Conservation (phyloP, 2,113 vertebrate species). For the Poeciliopsis retropinna region DNA sequence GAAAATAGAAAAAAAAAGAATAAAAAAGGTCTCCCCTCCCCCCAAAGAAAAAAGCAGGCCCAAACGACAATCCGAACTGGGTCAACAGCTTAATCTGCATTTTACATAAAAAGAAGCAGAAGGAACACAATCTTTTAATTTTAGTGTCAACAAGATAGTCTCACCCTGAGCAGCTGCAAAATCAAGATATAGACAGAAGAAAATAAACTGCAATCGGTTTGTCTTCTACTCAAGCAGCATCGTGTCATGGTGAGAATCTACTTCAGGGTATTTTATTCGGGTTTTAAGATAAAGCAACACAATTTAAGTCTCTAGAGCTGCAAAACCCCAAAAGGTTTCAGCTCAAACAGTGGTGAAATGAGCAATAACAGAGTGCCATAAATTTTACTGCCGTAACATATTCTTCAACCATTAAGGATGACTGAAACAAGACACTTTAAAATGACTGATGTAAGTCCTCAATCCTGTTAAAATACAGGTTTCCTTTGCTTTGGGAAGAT, state of each 20-base stretch:
- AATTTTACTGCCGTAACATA: slow-evolving; percentile 37
- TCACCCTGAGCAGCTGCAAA: too few relatives aligned
- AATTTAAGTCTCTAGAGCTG: not conserved
- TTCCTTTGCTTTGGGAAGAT: not conserved
- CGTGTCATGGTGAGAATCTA: not conserved
- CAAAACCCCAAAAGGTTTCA: not conserved
- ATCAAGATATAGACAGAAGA: not conserved
- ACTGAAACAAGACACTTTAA: slow-evolving; percentile 24
- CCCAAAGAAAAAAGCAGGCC: not conserved
- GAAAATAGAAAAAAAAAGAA: slow-evolving; percentile 1
- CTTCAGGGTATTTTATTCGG: not conserved
- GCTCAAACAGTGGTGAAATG: not conserved
- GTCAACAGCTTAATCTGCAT: not conserved
- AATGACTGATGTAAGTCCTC: slow-evolving; percentile 44
- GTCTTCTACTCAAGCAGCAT: not conserved
- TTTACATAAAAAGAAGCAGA: slow-evolving; percentile 3
- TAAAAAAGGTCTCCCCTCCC: not conserved
- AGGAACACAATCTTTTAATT: not conserved
- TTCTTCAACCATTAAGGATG: slow-evolving; percentile 36
- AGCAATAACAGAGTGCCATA: slow-evolving; percentile 26
- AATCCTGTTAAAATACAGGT: slow-evolving; percentile 9
- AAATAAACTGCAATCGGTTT: not conserved
- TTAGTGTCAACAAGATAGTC: too few relatives aligned
- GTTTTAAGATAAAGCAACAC: not conserved
- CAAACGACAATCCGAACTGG: not conserved